Percentiles rank a stretch among this genome's conserved stretches.
These are phyloP conservation scores for Babylonia areolata DNA, from an alignment of 1,140 invertebrate species.

Conservation along the genomic window DNA sequence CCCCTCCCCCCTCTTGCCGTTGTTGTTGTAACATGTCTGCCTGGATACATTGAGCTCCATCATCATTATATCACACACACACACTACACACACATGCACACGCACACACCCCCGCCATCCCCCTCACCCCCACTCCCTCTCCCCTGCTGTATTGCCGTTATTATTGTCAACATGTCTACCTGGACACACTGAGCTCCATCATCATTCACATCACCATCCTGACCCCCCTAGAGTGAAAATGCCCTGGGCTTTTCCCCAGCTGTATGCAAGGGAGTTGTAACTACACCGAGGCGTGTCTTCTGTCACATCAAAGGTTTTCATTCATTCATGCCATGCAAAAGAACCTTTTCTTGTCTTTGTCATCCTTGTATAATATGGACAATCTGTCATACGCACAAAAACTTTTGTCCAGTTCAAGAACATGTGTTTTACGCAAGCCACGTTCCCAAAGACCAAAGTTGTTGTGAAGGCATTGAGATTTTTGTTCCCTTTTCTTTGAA, in stretches of 20 bases:
- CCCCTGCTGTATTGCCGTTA: not conserved
- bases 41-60: too few species aligned
- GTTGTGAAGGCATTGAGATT: not conserved
- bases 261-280: not conserved
- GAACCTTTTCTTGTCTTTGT: not conserved
- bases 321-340: not conserved
- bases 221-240: not conserved
- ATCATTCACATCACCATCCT: not conserved
- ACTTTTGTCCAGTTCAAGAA: not conserved
- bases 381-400: not conserved
- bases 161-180: not conserved
- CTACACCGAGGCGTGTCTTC: not conserved
- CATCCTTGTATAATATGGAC: not conserved
- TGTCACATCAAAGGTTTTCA: not conserved
- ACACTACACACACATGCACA: too few species aligned
- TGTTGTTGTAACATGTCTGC: too few species aligned
- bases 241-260: not conserved
- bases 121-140: too few species aligned
- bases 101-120: too few species aligned
- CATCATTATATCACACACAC: too few species aligned
- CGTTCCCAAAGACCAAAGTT: not conserved
- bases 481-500: too few species aligned
- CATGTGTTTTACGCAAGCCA: not conserved
- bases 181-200: not conserved
- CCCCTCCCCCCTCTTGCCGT: too few species aligned